Conservation (phyloP, 1,140 invertebrate species). For the Planococcus citri region DNA sequence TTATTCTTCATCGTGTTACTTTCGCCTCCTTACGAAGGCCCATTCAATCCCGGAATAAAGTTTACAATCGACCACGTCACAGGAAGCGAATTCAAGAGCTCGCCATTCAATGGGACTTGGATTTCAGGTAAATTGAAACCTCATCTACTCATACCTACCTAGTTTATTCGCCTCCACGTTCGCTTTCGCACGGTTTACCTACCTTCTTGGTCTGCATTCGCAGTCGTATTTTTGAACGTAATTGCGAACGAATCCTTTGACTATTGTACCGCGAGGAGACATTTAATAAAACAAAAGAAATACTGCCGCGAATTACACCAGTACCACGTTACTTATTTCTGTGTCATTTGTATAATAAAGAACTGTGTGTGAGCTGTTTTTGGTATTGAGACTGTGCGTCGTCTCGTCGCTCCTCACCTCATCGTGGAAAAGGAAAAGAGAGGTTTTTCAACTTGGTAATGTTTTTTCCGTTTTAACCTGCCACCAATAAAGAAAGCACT, state of each 20-base stretch:
- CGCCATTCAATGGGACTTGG: constrained; percentile 64
- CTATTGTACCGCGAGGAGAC: background rate
- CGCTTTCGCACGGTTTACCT: too few species aligned
- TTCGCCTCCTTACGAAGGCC: constrained; percentile 57
- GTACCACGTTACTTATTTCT: background rate
- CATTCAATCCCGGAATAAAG: constrained; percentile 48
- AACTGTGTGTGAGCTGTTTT: background rate
- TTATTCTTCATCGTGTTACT: constrained; percentile 74
- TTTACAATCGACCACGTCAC: constrained; percentile 53
- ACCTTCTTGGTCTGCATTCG: too few species aligned
- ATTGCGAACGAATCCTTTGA: background rate
- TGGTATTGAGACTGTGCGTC: background rate
- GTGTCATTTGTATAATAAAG: constrained; percentile 7
- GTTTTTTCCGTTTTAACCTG: background rate
- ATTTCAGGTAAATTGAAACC: constrained; percentile 47
- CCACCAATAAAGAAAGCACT: background rate
- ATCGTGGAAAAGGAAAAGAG: too few species aligned
- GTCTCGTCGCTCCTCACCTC: too few species aligned
- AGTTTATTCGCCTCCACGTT: background rate
- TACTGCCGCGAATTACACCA: background rate
- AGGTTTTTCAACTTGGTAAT: background rate
- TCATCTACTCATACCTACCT: background rate
- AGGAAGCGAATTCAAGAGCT: constrained; percentile 44
- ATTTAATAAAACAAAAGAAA: background rate
- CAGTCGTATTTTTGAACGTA: too few species aligned